Base-by-base conservation (phyloP, 2,888 invertebrate species). In the Mylabris sibirica region DNA sequence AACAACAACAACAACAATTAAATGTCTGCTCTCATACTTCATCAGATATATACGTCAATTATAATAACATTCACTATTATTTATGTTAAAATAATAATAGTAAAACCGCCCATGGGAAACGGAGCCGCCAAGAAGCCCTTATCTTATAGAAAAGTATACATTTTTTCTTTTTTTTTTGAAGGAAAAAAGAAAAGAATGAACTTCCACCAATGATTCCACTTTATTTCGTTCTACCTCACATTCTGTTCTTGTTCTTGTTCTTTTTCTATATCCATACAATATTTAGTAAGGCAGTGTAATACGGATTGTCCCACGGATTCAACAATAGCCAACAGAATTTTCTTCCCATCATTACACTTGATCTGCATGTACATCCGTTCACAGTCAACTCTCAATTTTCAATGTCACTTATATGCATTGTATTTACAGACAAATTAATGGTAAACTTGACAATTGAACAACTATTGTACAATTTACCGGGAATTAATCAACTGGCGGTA, bases 311-410 rank as follows among this genome's bases (percentile, higher is more conserved):
- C 82, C 84, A 84, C 84, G 84, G 73, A 66, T 59, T 60, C 74
- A 83, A 84, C 84, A 84, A 84, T 84, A 75, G 82, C 71, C 71
- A 24, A 26, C 26, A 26, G 24, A 26, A n/a, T 57, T 57, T 74
- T 81, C 81, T 85, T 85, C 85, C 84, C 85, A 85, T 85, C 84
- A 84, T 85, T 85, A 85, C 84, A 82, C 83, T 81, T 83, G 84
- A 85, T 84, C 85, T 84, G 84, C 85, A 84, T 84, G 84, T 81
- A 84, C 84, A 84, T 83, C 83, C 83, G 83, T 79, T 82, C 81
- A 79, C 81, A 80, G 77, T 79, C 57, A 26, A 84, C 84, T 84
- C 84, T 84, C 84, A 82, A 81, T 84, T 83, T 84, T 84, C 84
- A 84, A 84, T 84, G 85, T 84, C 84, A 82, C 80, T 80, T 57